Percentiles rank a stretch among this genome's conserved stretches.
Conservation (phyloP, 2,113 vertebrate genomes). For the Serilophus lunatus region DNA sequence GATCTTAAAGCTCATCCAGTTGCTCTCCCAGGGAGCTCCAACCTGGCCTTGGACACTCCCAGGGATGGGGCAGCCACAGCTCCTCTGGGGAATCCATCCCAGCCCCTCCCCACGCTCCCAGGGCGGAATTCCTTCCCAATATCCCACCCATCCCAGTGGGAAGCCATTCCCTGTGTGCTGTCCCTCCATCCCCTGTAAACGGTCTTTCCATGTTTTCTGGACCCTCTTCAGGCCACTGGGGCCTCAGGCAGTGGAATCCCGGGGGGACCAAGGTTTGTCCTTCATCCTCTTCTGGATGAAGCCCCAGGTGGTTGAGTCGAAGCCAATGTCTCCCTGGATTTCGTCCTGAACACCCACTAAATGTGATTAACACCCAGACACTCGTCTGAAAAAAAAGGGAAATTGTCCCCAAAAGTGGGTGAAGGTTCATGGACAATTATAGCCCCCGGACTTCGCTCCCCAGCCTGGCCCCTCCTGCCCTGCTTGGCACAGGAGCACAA, state of each 20-base stretch:
- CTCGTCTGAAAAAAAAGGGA: neutral
- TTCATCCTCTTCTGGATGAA: too few species aligned
- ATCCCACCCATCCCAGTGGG: neutral
- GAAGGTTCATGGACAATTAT: conserved; percentile 48
- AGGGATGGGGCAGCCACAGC: neutral
- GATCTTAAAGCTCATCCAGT: neutral
- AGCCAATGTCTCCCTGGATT: rapidly evolving
- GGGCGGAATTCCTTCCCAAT: rapidly evolving
- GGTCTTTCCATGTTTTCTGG: neutral
- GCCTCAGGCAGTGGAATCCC: neutral
- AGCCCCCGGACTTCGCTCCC: conserved; percentile 47
- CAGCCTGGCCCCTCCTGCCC: conserved; percentile 41
- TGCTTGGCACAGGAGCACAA: neutral
- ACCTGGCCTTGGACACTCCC: neutral
- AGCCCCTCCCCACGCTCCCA: neutral
- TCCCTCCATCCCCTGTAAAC: too few species aligned
- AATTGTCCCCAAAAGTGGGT: conserved; percentile 58
- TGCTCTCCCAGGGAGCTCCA: neutral
- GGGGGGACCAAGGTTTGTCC: neutral
- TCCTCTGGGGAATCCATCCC: neutral
- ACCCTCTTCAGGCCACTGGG: neutral
- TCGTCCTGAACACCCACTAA: neutral
- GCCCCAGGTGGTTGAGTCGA: neutral
- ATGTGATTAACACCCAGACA: rapidly evolving
- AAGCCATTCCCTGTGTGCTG: neutral